Conservation (phyloP, 92 coral and sea anemone species). For the Isaurus tuberculatus region DNA sequence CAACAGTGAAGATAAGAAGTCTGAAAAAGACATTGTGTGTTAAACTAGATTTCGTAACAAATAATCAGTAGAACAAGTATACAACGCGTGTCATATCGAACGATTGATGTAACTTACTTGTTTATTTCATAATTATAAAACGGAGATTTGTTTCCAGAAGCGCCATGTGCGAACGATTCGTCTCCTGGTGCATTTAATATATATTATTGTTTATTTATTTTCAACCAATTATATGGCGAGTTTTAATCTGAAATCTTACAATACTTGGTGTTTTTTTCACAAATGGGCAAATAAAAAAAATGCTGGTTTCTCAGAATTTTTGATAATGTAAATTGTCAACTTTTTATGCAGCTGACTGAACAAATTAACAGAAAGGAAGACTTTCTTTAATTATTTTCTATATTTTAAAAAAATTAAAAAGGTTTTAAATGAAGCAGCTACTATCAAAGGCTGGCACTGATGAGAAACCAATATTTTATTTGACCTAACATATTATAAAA, state of each 20-base stretch:
- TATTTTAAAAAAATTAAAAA: conserved; percentile 13
- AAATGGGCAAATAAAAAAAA: background rate
- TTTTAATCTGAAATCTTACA: conserved; percentile 5
- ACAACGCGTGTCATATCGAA: background rate
- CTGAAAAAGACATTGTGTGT: background rate
- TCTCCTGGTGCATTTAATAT: conserved; percentile 13
- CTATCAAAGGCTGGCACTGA: conserved; percentile 2
- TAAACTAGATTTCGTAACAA: background rate
- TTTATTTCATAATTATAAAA: conserved; percentile 10
- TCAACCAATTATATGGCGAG: conserved; percentile 2
- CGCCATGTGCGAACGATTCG: conserved; percentile 17
- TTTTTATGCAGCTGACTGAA: background rate
- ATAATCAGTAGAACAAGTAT: conserved; percentile 1
- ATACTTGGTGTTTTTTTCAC: background rate
- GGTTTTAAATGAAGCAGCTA: conserved; percentile 9
- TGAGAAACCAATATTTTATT: conserved; percentile 7
- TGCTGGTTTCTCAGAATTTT: background rate
- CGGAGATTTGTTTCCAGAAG: conserved; percentile 22
- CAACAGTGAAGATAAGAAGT: background rate
- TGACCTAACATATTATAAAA: conserved; percentile 1
- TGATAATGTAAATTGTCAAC: conserved; percentile 15
- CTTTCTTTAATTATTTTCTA: conserved; percentile 1
- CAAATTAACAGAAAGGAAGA: background rate
- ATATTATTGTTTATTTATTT: conserved; percentile 9
- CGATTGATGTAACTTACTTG: conserved; percentile 11